Evolutionary conservation across 2,113 vertebrate species (phyloP).

Genomic region (Lepisosteus osseus): DNA sequence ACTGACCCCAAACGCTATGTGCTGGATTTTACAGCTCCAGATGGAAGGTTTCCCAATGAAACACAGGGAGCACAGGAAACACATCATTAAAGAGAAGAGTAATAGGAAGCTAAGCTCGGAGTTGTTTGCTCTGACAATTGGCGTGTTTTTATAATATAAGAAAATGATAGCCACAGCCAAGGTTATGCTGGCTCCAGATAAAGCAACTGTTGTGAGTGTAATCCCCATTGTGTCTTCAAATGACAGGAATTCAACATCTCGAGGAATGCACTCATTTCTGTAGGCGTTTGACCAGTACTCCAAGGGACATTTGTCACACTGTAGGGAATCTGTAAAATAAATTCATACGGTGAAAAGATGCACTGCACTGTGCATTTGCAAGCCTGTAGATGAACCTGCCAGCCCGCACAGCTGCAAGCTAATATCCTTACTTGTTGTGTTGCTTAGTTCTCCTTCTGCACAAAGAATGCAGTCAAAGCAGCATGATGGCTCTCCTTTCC

Average conservation of each 20-base stretch:
- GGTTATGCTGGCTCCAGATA: slow-evolving; percentile 51
- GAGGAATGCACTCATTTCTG: slow-evolving; percentile 41
- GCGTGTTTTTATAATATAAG: slow-evolving; percentile 42
- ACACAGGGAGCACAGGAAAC: slow-evolving; percentile 48
- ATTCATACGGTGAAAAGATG: neutral
- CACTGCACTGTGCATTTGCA: neutral
- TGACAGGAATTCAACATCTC: slow-evolving; percentile 43
- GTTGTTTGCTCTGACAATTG: slow-evolving; percentile 52
- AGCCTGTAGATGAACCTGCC: neutral
- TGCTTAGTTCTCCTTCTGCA: slow-evolving; percentile 66
- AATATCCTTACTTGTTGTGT: slow-evolving; percentile 48
- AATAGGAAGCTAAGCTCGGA: slow-evolving; percentile 55
- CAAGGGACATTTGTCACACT: slow-evolving; percentile 46
- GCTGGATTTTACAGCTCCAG: slow-evolving; percentile 44
- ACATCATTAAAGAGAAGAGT: slow-evolving; percentile 45
- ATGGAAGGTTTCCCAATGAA: slow-evolving; percentile 48
- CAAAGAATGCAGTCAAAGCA: slow-evolving; percentile 72
- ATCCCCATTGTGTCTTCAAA: slow-evolving; percentile 45
- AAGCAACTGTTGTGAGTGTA: slow-evolving; percentile 39
- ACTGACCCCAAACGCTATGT: slow-evolving; percentile 45
- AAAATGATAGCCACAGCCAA: slow-evolving; percentile 56
- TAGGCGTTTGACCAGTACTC: slow-evolving; percentile 48
- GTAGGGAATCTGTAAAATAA: slow-evolving; percentile 45
- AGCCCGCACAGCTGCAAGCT: neutral
- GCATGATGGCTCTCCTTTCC: slow-evolving; percentile 64